phyloP scores from a whole-genome alignment of 2,113 vertebrate species.

The Aptenodytes patagonicus region DNA sequence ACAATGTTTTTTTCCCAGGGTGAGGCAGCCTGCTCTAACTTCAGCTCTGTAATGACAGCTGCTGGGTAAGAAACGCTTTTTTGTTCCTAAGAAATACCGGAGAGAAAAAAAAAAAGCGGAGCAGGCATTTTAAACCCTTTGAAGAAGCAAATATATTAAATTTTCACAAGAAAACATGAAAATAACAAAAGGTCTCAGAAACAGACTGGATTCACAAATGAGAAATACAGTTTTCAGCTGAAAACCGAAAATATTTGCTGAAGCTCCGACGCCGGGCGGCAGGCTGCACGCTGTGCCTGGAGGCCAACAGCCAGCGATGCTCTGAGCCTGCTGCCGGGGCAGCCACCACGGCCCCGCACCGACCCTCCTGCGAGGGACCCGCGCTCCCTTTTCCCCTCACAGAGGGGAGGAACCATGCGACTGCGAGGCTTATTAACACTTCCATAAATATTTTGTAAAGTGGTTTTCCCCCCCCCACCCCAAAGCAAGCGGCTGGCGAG shows the following conservation, averaged over 20 bases:
- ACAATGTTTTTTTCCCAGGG: background rate
- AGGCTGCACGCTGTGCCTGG: rapidly evolving
- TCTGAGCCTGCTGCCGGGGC: background rate
- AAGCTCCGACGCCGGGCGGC: background rate
- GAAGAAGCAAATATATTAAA: background rate
- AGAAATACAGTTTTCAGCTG: background rate
- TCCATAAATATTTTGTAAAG: background rate
- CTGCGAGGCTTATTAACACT: background rate
- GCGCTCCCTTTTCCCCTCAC: background rate
- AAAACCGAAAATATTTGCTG: background rate
- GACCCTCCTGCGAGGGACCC: background rate
- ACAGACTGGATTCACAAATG: background rate
- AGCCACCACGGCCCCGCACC: rapidly evolving
- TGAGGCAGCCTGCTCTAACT: background rate
- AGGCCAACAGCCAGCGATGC: background rate
- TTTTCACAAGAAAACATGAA: background rate
- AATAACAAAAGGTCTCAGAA: background rate
- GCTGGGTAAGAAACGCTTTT: background rate
- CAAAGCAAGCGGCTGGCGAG: background rate
- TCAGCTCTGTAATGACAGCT: background rate
- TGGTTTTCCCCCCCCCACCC: background rate
- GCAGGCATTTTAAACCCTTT: background rate
- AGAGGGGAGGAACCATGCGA: background rate
- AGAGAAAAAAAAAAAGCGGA: background rate
- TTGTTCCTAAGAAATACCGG: background rate